These are phyloP conservation scores for Pyrgus malvae DNA, from an alignment of 2,888 invertebrate genomes.

Conservation along the genomic window DNA sequence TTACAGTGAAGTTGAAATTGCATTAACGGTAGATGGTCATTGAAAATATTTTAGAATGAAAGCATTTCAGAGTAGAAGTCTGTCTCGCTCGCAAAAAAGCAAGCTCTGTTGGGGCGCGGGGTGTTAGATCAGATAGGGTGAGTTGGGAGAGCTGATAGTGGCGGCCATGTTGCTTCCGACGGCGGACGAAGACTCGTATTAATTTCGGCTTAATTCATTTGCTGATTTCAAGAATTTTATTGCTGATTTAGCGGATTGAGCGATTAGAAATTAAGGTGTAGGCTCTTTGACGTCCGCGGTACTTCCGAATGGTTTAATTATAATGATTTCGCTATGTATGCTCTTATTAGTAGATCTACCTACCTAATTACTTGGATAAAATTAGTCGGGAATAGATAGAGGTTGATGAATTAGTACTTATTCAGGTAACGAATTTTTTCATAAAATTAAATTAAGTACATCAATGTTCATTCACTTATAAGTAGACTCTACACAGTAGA, in stretches of 20 bases:
- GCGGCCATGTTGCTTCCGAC: constrained; percentile 74
- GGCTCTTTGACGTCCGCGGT: neutral
- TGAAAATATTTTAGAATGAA: constrained; percentile 80
- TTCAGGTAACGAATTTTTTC: too few species aligned
- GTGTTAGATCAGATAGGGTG: constrained; percentile 53
- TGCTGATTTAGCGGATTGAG: constrained; percentile 37
- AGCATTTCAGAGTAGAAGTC: constrained; percentile 74
- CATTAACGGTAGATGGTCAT: constrained; percentile 33
- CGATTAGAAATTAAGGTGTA: constrained; percentile 25
- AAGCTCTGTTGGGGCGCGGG: constrained; percentile 52
- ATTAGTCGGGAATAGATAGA: too few species aligned
- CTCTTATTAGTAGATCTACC: too few species aligned
- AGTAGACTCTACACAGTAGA: too few species aligned
- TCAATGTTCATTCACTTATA: too few species aligned
- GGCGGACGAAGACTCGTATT: constrained; percentile 75
- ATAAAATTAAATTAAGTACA: too few species aligned
- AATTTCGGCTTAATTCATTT: constrained; percentile 74
- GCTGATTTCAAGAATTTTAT: constrained; percentile 68
- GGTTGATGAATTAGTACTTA: too few species aligned
- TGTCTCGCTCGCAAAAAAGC: constrained; percentile 81
- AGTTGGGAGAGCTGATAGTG: constrained; percentile 49
- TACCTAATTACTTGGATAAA: too few species aligned
- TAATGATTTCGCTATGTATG: too few species aligned
- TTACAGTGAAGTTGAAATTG: constrained; percentile 29
- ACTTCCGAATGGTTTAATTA: neutral